Percentiles rank a stretch among this genome's conserved stretches.
phyloP scores from a whole-genome alignment of 1,140 invertebrate genomes.

The Plectrocnemia conspersa region DNA sequence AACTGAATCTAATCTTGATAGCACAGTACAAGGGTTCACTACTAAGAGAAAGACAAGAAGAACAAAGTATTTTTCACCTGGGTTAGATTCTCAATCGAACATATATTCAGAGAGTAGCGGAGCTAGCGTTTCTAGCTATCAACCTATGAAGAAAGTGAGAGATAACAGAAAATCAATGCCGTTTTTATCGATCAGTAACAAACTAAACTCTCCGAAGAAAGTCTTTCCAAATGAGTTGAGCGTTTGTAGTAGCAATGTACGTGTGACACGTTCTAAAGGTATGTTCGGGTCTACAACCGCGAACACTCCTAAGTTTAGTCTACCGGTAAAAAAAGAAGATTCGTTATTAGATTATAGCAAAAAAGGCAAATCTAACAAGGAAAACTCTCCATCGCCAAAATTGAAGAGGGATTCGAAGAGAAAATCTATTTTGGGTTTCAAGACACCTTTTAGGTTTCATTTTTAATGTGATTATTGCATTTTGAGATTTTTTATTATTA shows the following conservation, averaged over 20 bases:
- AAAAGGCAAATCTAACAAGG: too few relatives aligned
- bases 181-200: neutral
- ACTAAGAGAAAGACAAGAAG: neutral
- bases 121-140: neutral
- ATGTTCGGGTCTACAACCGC: too few relatives aligned
- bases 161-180: slow-evolving; percentile 4
- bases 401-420: slow-evolving; percentile 43
- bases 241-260: too few relatives aligned
- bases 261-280: too few relatives aligned
- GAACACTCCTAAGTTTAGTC: too few relatives aligned
- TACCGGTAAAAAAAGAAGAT: too few relatives aligned
- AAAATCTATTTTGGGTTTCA: slow-evolving; percentile 47
- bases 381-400: slow-evolving; percentile 21
- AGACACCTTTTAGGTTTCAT: slow-evolving; percentile 50
- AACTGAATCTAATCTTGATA: slow-evolving; percentile 16
- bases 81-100: slow-evolving; percentile 8
- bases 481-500: slow-evolving; percentile 10
- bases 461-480: slow-evolving; percentile 13
- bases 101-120: slow-evolving; percentile 14
- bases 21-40: too few relatives aligned
- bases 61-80: slow-evolving; percentile 12
- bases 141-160: neutral
- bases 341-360: too few relatives aligned
- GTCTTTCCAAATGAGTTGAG: too few relatives aligned
- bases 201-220: too few relatives aligned